Evolutionary conservation across 2,797 vertebrate species (phyloP).

Genomic region (Sylvia borin): DNA sequence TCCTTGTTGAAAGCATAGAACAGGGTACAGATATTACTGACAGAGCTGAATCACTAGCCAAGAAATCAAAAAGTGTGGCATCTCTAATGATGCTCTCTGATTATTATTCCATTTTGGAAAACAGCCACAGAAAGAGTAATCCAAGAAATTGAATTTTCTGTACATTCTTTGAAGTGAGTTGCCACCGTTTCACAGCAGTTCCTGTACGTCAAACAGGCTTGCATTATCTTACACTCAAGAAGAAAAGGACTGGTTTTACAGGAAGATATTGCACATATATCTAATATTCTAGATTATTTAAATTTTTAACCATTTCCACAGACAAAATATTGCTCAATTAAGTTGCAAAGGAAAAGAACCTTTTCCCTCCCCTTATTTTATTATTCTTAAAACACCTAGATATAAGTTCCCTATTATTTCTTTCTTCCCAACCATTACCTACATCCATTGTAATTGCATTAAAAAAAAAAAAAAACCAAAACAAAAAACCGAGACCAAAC

Average conservation of each 20-base stretch:
- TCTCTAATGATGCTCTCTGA: background rate
- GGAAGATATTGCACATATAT: background rate
- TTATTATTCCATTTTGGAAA: constrained; percentile 55
- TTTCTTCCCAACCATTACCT: constrained; percentile 18
- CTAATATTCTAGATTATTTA: background rate
- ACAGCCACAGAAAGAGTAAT: constrained; percentile 27
- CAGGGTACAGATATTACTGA: background rate
- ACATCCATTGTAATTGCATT: background rate
- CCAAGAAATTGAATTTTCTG: constrained; percentile 39
- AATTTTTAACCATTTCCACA: background rate
- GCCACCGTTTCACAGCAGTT: constrained; percentile 29
- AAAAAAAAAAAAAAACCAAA: background rate
- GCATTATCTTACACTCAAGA: background rate
- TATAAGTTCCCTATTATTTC: constrained; percentile 10
- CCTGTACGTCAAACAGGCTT: background rate
- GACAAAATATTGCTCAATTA: constrained; percentile 12
- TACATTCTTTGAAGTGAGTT: constrained; percentile 54
- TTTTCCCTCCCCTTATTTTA: background rate
- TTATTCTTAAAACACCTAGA: constrained; percentile 39
- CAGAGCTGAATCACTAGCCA: background rate
- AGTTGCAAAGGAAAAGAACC: constrained; percentile 17
- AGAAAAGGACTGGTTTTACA: background rate
- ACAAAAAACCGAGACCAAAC: no score
- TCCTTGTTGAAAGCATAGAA: constrained; percentile 7
- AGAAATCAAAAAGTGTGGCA: constrained; percentile 24